Percentiles rank a stretch among this genome's conserved stretches.
Conservation (phyloP, 2,888 invertebrate genomes). For the Lasioglossum calceatum region DNA sequence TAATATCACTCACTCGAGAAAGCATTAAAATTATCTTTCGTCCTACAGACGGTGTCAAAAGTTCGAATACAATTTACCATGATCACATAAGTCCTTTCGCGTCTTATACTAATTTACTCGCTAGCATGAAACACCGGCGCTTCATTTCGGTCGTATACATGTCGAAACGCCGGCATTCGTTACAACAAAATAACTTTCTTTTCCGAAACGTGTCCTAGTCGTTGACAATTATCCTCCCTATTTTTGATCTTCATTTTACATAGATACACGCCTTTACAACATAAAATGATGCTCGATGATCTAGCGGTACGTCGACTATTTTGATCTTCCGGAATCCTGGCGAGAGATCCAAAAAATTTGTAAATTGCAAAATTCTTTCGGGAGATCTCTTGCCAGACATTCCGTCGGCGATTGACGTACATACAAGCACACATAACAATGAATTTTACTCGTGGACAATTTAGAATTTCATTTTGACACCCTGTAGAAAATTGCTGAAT, state of each 20-base stretch:
- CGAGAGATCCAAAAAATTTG: neutral
- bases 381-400: neutral
- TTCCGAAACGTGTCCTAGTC: conserved; percentile 2
- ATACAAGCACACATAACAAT: neutral
- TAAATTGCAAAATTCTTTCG: neutral
- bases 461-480: conserved; percentile 26
- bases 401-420: neutral
- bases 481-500: neutral
- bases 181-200: conserved; percentile 5
- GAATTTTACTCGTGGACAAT: neutral
- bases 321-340: neutral
- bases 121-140: neutral
- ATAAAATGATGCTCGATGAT: neutral
- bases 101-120: neutral
- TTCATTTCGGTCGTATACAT: conserved; percentile 12
- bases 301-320: neutral
- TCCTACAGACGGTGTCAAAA: conserved; percentile 21
- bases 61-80: neutral
- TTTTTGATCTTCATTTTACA: conserved; percentile 2
- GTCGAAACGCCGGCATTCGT: neutral
- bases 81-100: neutral
- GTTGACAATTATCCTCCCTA: neutral
- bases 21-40: conserved; percentile 4
- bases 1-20: conserved; percentile 6
- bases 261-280: neutral